Evolutionary conservation across 2,113 vertebrate genomes (phyloP).

Genomic region (Mobula birostris): DNA sequence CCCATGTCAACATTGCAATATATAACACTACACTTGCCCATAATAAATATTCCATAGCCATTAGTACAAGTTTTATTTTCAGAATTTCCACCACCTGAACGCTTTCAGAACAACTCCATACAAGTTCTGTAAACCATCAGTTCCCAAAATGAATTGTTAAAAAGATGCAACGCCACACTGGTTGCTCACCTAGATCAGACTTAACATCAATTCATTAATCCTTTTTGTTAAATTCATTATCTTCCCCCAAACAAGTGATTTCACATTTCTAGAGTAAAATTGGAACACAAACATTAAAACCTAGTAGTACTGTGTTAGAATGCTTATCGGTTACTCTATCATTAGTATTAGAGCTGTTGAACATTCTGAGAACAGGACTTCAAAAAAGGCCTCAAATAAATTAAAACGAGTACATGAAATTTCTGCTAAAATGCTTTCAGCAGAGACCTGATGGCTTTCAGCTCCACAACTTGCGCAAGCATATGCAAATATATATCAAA

Average conservation of each 20-base stretch:
- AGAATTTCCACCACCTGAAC: neutral
- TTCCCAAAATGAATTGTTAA: neutral
- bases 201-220: neutral
- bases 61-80: neutral
- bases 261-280: neutral
- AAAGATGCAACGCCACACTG: neutral
- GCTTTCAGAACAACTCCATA: neutral
- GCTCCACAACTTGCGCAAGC: too few species aligned
- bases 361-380: neutral
- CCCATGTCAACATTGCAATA: neutral
- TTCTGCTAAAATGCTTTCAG: too few species aligned
- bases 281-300: neutral
- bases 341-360: neutral
- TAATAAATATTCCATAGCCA: neutral
- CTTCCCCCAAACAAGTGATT: neutral
- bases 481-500: too few species aligned
- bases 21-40: neutral
- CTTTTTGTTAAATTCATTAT: neutral
- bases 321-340: neutral
- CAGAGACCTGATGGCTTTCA: too few species aligned
- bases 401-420: neutral
- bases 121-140: neutral
- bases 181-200: neutral
- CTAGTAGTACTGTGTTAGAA: too few species aligned
- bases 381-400: neutral